A percentile compares a stretch with the other conserved stretches of the same genome.
phyloP scores from a whole-genome alignment of 1,140 invertebrate genomes.

The Apis florea region DNA sequence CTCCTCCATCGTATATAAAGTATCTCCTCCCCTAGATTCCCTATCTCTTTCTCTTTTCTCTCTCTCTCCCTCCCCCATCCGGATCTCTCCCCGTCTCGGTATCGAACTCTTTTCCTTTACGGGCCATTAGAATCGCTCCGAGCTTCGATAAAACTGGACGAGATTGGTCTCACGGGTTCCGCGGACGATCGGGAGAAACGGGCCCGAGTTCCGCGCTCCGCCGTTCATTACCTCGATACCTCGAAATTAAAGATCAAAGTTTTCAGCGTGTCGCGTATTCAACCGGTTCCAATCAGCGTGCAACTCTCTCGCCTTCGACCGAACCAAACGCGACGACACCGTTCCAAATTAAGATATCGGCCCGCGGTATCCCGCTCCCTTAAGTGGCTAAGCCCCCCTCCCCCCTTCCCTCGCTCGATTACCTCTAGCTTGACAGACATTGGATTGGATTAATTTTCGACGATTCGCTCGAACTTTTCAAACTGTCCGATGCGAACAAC shows the following conservation, averaged over 20 bases:
- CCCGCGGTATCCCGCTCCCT: constrained; percentile 37
- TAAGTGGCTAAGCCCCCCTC: constrained; percentile 50
- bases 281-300: constrained; percentile 33
- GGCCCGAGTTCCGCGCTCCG: neutral
- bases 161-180: constrained; percentile 31
- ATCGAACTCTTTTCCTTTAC: constrained; percentile 44
- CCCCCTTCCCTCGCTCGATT: constrained; percentile 34
- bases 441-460: constrained; percentile 45
- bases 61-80: neutral
- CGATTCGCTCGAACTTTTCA: constrained; percentile 42
- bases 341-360: constrained; percentile 58
- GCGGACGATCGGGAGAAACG: constrained; percentile 16
- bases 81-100: constrained; percentile 25
- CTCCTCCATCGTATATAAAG: constrained; percentile 21
- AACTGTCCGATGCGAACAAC: constrained; percentile 22
- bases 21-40: constrained; percentile 1
- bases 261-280: constrained; percentile 7
- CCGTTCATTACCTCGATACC: constrained; percentile 37
- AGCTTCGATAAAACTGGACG: constrained; percentile 46
- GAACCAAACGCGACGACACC: constrained; percentile 30
- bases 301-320: neutral
- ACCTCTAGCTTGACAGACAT: constrained; percentile 6
- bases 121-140: constrained; percentile 47
- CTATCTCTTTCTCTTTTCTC: neutral
- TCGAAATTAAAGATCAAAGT: constrained; percentile 43